Base-by-base conservation (phyloP, 2,888 invertebrate genomes). In the Drosophila mettleri region DNA sequence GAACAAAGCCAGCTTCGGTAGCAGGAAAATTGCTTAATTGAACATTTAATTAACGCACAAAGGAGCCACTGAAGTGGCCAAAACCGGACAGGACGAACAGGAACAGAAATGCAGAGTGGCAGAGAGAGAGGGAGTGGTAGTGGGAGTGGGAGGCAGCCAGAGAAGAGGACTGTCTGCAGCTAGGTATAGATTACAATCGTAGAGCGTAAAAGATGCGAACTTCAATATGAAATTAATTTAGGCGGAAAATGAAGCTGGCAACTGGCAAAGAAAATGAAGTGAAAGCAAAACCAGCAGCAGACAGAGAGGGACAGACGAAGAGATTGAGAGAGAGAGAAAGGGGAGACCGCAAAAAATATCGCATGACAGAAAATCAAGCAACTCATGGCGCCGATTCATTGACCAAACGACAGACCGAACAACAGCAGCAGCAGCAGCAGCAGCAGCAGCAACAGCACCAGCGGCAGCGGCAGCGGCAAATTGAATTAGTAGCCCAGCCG, bases 31-130 rank as follows among this genome's bases (percentile, higher is more conserved):
- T 87, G 85, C 89, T 81, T 89, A 85, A 85, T 89, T 85, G 85
- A 89, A 87, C 89, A 85, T 78, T 85, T 85, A 85, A 85, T 71
- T 69, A 81, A 68, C 63, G 52, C 61, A 88, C 83, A 86, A 88
- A 75, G 58, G 55, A 62, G 49, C 46, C 58, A 75, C 54, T 63
- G 63, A 74, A 78, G 67, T 74, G 78, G 59, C 65, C 72, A 51
- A 39, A 29, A 36, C 34, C 16, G 57, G 36, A 41, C 75, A 57
- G 38, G 39, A 20, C 49, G 36, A 10, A 14, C 16, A 1, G 18
- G 9, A n/a, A n/a, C 9, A 41, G 7, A 22, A 41, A 22, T 22
- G 16, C 24, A 6, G 9, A 24, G 49, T 33, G 22, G 8, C 24
- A 7, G 14, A 31, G 36, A 9, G 38, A 5, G 12, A 29, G 34